A percentile compares a stretch with the other conserved stretches of the same genome.
These are phyloP conservation scores for Neopipo cinnamomea DNA, from an alignment of 2,113 vertebrate genomes.

Conservation along the genomic window DNA sequence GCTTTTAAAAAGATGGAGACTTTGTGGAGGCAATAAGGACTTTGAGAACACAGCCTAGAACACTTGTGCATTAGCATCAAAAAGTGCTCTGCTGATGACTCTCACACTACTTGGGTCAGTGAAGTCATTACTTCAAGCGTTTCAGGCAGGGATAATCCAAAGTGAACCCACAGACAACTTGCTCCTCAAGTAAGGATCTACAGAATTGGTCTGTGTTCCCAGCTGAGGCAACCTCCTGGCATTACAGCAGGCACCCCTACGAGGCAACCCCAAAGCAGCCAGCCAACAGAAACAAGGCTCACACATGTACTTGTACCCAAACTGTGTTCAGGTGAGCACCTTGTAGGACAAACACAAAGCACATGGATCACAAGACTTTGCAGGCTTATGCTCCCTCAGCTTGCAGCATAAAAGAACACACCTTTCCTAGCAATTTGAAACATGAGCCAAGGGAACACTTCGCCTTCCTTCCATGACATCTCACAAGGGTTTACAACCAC, in stretches of 20 bases:
- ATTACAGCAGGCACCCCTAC: neutral
- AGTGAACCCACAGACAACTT: neutral
- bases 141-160: neutral
- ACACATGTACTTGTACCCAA: neutral
- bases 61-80: neutral
- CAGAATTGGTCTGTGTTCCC: neutral
- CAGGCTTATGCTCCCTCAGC: neutral
- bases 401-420: neutral
- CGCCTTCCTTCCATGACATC: accelerated
- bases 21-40: neutral
- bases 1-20: neutral
- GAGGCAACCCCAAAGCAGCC: neutral
- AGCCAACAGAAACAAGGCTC: neutral
- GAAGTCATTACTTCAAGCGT: neutral
- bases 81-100: neutral
- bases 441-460: neutral
- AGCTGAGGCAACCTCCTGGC: neutral
- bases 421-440: neutral
- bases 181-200: neutral
- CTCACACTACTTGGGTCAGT: neutral
- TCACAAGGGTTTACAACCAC: neutral
- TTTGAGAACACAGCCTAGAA: neutral
- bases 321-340: neutral
- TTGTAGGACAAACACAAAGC: neutral
- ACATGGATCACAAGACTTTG: neutral